Evolutionary conservation across 2,888 invertebrate species (phyloP), one percentile per base, ranked within the genome.

Genomic region (Machimus rusticus): DNA sequence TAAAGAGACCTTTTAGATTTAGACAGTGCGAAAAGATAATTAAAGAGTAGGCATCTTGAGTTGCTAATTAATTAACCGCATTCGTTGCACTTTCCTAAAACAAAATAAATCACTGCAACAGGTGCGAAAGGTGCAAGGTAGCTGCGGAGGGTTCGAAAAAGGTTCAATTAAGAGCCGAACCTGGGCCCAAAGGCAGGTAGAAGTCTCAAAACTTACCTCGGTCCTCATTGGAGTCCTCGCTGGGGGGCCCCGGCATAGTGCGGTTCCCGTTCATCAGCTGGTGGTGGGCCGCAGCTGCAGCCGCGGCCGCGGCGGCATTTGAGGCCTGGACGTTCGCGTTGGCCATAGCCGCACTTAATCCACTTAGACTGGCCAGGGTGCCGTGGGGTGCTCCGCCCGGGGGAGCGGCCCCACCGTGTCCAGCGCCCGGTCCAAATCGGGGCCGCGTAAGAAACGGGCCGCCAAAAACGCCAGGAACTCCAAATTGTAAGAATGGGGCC

Each of bases 401-500:
- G 28, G 88, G 88, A 57, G 88, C 87, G n/a, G 78, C 88, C 43
- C 88, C 86, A 46, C 88, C 88, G 74, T 87, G 87, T 74, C 86
- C 86, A 1, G 66, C 77, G 86, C 88, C 84, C 84, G 93, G 92
- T 86, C 93, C 89, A 92, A 89, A 88, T 91, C 92, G 77, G 90
- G 91, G 79, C 90, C 92, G 87, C 90, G 90, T 86, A 74, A 89
- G 87, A 88, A 90, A 90, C n/a, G 90, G 90, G 28, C 90, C 89
- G 90, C 91, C 92, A 90, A 93, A 93, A 14, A 93, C 93, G 14
- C 92, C 92, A 8, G 92, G 93, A 90, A 93, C 92, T 23, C 93
- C 93, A 88, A 94, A 91, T 89, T 93, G 91, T 90, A 95, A 93
- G 92, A 94, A 94, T 74, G 95, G 95, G 89, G 95, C 94, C 93